Conservation (phyloP, 2,888 invertebrate species). For the Steromphala cineraria region DNA sequence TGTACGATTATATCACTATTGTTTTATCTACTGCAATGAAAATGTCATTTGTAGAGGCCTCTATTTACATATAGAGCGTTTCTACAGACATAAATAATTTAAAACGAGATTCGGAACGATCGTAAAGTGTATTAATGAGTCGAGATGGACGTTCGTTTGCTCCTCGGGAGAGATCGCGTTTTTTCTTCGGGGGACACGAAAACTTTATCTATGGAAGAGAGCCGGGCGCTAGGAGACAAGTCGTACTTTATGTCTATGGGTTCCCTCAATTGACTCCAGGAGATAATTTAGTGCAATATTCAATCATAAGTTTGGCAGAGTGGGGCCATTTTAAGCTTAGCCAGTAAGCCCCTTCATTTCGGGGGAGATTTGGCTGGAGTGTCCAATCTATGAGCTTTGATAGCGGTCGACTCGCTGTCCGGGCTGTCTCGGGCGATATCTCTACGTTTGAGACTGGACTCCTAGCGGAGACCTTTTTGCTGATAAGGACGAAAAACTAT, state of each 20-base stretch:
- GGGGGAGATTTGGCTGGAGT: slow-evolving; percentile 14
- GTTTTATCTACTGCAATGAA: neutral
- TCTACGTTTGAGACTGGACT: slow-evolving; percentile 15
- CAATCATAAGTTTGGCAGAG: slow-evolving; percentile 21
- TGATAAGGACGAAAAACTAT: slow-evolving; percentile 44
- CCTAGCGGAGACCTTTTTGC: slow-evolving; percentile 31
- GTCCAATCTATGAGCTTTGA: slow-evolving; percentile 34
- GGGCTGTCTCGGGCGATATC: slow-evolving; percentile 12
- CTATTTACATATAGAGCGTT: slow-evolving; percentile 18
- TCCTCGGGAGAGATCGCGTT: neutral
- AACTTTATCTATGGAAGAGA: neutral
- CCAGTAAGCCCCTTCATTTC: slow-evolving; percentile 12
- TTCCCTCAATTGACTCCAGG: slow-evolving; percentile 1
- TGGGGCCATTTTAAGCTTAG: slow-evolving; percentile 19
- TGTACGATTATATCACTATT: neutral
- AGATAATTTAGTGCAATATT: slow-evolving; percentile 20
- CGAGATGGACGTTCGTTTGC: neutral
- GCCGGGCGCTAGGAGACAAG: neutral
- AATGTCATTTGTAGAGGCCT: neutral
- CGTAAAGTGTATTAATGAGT: slow-evolving; percentile 8
- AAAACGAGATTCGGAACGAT: neutral
- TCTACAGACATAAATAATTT: slow-evolving; percentile 12
- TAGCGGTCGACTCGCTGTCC: slow-evolving; percentile 27
- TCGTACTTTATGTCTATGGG: slow-evolving; percentile 17
- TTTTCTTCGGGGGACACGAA: neutral